Percentiles rank a stretch among this genome's conserved stretches.
Conservation (phyloP, 1,140 invertebrate species). For the Anastrepha ludens region DNA sequence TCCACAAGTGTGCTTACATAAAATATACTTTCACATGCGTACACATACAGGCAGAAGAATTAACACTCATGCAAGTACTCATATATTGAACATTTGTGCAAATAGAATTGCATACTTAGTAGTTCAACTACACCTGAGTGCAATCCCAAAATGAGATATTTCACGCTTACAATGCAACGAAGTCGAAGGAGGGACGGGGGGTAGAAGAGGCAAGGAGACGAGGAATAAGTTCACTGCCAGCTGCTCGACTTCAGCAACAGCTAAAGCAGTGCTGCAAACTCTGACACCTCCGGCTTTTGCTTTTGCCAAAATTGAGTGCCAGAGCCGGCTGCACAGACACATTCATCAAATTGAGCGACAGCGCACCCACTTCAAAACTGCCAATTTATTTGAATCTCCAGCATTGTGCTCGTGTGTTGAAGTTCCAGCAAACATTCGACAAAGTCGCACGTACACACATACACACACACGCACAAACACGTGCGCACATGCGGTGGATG, state of each 20-base stretch:
- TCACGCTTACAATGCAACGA: not conserved
- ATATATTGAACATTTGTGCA: not conserved
- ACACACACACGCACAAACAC: no score
- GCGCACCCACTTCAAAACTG: slow-evolving; percentile 31
- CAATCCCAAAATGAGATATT: slow-evolving; percentile 24
- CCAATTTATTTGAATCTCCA: slow-evolving; percentile 47
- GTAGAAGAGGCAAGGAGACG: no score
- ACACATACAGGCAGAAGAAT: no score
- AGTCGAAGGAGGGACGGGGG: not conserved
- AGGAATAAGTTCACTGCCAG: not conserved
- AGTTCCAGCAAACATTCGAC: not conserved
- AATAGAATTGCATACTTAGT: not conserved
- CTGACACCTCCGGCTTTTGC: not conserved
- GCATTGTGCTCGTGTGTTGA: not conserved
- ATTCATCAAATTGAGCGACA: slow-evolving; percentile 51
- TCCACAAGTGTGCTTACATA: no score
- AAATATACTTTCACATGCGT: no score
- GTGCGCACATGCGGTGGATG: no score
- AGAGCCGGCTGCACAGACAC: not conserved
- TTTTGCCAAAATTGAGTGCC: not conserved
- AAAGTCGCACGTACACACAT: not conserved
- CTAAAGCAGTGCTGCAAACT: not conserved
- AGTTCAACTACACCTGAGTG: slow-evolving; percentile 1
- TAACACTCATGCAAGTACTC: not conserved
- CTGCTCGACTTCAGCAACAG: not conserved